Conservation (phyloP, 1,140 invertebrate species). For the Eumaeus atala region DNA sequence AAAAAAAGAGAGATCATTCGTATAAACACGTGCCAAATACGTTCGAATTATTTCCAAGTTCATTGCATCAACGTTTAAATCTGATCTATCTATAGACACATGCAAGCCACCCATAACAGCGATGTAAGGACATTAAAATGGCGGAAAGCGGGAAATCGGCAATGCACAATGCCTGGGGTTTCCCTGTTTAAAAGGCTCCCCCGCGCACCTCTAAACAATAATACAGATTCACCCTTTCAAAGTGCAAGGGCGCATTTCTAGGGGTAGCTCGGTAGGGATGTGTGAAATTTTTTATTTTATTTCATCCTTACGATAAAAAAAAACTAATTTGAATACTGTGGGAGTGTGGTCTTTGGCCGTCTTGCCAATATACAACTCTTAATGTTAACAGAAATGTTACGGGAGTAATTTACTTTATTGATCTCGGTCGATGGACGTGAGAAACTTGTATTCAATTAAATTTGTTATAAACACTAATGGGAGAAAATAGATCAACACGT, state of each 20-base stretch:
- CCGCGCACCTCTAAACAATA: conserved; percentile 63
- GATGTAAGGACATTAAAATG: conserved; percentile 61
- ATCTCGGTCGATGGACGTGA: too few relatives aligned
- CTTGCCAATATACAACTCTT: too few relatives aligned
- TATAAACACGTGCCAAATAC: too few relatives aligned
- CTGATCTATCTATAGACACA: conserved; percentile 21
- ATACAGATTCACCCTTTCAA: conserved; percentile 71
- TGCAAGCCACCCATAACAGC: conserved; percentile 25
- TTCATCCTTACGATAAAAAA: background rate
- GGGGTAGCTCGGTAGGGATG: conserved; percentile 37
- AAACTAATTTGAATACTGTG: too few relatives aligned
- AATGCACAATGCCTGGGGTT: conserved; percentile 68
- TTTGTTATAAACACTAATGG: too few relatives aligned
- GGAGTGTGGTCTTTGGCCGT: too few relatives aligned
- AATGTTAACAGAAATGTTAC: too few relatives aligned
- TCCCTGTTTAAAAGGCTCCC: conserved; percentile 64
- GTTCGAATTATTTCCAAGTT: too few relatives aligned
- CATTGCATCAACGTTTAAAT: background rate
- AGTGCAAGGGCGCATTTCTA: conserved; percentile 69
- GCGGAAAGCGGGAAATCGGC: conserved; percentile 66
- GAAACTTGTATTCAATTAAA: too few relatives aligned
- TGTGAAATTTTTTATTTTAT: conserved; percentile 24
- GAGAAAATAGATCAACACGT: too few relatives aligned
- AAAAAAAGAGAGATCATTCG: too few relatives aligned
- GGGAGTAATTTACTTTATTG: too few relatives aligned